Conservation (phyloP, 2,888 invertebrate species). For the Micoletzkya japonica region DNA sequence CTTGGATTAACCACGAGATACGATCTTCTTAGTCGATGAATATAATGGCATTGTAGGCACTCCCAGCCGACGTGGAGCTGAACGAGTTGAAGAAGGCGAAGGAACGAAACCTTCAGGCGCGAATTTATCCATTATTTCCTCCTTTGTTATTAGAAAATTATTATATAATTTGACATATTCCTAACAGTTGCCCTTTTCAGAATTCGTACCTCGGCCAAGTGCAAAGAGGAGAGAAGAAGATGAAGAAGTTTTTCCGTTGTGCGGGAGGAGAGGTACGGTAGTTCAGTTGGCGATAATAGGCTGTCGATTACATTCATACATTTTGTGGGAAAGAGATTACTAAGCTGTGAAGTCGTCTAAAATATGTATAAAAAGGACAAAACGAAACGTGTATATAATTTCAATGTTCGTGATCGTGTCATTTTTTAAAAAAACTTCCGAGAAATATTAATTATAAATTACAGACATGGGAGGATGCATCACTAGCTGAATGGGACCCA, state of each 20-base stretch:
- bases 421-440: not conserved
- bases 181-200: constrained; percentile 45
- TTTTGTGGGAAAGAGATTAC: not conserved
- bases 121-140: not conserved
- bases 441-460: constrained; percentile 18
- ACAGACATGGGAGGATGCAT: constrained; percentile 90
- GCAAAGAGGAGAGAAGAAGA: constrained; percentile 56
- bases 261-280: constrained; percentile 56
- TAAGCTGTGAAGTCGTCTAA: not conserved
- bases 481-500: constrained; percentile 92
- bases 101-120: constrained; percentile 19
- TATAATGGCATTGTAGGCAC: constrained; percentile 41
- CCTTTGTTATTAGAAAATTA: not conserved
- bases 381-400: not conserved
- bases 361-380: not conserved
- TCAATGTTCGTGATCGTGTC: not conserved
- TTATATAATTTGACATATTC: constrained; percentile 7
- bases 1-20: too few species aligned
- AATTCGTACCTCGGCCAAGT: constrained; percentile 51
- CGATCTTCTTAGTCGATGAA: too few species aligned
- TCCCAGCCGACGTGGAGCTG: constrained; percentile 58
- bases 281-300: not conserved
- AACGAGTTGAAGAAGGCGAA: constrained; percentile 45
- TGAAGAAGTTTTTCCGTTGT: constrained; percentile 57
- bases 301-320: not conserved